Percentiles rank a stretch among this genome's conserved stretches.
Conservation (phyloP, 2,888 invertebrate genomes). For the Tachina lurida region DNA sequence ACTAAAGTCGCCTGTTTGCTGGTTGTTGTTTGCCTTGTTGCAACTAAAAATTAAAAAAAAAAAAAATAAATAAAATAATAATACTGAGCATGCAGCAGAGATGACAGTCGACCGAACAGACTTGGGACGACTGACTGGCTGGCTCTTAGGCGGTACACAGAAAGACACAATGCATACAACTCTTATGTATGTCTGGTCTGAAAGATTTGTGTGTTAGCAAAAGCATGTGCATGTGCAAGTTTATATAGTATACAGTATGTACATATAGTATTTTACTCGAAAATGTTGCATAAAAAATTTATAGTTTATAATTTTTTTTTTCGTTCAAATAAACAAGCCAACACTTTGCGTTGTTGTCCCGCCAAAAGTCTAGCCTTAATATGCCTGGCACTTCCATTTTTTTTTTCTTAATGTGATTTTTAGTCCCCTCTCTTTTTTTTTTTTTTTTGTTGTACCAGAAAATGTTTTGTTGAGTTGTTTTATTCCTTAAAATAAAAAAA, state of each 20-base stretch:
- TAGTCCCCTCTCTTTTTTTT: constrained; percentile 5
- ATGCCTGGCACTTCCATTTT: constrained; percentile 43
- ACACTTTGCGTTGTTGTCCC: constrained; percentile 66
- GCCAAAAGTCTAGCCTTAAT: constrained; percentile 70
- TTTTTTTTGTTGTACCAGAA: neutral
- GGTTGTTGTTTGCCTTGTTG: constrained; percentile 66
- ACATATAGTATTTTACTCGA: constrained; percentile 28
- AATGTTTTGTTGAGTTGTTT: constrained; percentile 17
- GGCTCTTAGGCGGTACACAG: constrained; percentile 64
- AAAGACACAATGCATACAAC: constrained; percentile 48
- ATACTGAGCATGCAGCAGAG: constrained; percentile 50
- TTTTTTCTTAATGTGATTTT: constrained; percentile 43
- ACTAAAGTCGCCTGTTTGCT: constrained; percentile 69
- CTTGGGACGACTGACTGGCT: constrained; percentile 69
- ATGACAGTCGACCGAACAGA: constrained; percentile 66
- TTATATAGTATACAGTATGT: constrained; percentile 31
- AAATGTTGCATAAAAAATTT: constrained; percentile 26
- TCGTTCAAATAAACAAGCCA: constrained; percentile 40
- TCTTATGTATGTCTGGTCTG: constrained; percentile 63
- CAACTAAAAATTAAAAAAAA: constrained; percentile 46
- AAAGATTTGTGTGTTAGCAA: constrained; percentile 47
- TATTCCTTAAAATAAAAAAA: constrained; percentile 29
- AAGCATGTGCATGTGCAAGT: constrained; percentile 64
- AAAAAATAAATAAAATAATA: constrained; percentile 17
- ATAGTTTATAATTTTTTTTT: constrained; percentile 39